Percentiles rank a stretch among this genome's conserved stretches.
These are phyloP conservation scores for Atherinosoma microstoma DNA, from an alignment of 2,797 vertebrate species.

Conservation along the genomic window DNA sequence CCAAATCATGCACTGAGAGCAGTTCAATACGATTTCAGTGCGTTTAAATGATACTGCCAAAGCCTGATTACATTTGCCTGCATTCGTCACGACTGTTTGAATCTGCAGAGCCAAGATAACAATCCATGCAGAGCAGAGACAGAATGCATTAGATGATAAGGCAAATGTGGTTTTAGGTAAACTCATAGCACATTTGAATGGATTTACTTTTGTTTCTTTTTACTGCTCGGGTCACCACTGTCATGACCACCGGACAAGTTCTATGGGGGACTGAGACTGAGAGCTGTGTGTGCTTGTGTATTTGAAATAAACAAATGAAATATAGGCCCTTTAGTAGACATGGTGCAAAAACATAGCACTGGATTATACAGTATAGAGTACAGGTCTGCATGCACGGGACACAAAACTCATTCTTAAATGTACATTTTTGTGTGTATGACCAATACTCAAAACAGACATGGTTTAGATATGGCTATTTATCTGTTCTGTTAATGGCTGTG, in stretches of 20 bases:
- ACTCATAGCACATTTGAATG: slow-evolving; percentile 68
- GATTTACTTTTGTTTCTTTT: slow-evolving; percentile 44
- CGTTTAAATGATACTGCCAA: slow-evolving; percentile 73
- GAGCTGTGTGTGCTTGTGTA: slow-evolving; percentile 45
- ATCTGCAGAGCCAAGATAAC: slow-evolving; percentile 57
- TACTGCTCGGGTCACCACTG: slow-evolving; percentile 46
- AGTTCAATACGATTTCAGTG: slow-evolving; percentile 48
- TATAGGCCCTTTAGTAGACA: slow-evolving; percentile 69
- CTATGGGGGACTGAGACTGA: slow-evolving; percentile 64
- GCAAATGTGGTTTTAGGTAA: slow-evolving; percentile 57
- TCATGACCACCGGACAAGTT: slow-evolving; percentile 50
- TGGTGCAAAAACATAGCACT: slow-evolving; percentile 58
- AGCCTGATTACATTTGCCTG: slow-evolving; percentile 55
- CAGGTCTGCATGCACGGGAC: slow-evolving; percentile 70
- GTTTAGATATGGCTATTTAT: slow-evolving; percentile 37
- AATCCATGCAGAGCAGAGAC: slow-evolving; percentile 35
- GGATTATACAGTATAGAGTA: slow-evolving; percentile 51
- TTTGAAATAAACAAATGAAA: slow-evolving; percentile 33
- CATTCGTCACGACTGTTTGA: slow-evolving; percentile 55
- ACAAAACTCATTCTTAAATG: slow-evolving; percentile 65
- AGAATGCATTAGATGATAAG: slow-evolving; percentile 38
- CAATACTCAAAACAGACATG: slow-evolving; percentile 52
- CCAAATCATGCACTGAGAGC: slow-evolving; percentile 68
- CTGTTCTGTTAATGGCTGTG: slow-evolving; percentile 48
- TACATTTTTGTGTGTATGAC: slow-evolving; percentile 62